Evolutionary conservation across 2,113 vertebrate genomes (phyloP).

Genomic region (Lagopus muta): DNA sequence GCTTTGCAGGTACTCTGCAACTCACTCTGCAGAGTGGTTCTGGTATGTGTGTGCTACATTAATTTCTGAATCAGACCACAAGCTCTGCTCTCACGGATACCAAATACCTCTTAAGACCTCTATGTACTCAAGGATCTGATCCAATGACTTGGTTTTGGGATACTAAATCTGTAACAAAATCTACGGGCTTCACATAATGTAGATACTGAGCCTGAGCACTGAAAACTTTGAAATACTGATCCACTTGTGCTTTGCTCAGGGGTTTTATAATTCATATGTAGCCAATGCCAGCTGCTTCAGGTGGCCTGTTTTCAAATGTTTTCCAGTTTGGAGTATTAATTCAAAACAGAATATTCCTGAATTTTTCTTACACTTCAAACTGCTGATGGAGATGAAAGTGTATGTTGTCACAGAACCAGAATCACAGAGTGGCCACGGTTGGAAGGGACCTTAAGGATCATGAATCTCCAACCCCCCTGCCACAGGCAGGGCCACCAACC

Average conservation of each 20-base stretch:
- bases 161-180: neutral
- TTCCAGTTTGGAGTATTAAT: neutral
- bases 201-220: neutral
- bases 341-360: neutral
- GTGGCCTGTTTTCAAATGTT: neutral
- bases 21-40: neutral
- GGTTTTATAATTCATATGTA: neutral
- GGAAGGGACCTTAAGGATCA: no score
- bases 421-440: no score
- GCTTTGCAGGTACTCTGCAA: neutral
- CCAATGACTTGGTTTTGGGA: accelerated
- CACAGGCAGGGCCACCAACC: no score
- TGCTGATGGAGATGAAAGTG: no score
- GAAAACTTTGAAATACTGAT: neutral
- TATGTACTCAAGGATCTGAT: neutral
- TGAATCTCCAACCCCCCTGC: no score
- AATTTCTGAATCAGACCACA: accelerated
- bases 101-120: neutral
- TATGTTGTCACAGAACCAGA: no score
- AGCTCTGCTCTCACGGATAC: neutral
- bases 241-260: neutral
- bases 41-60: neutral
- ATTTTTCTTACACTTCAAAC: neutral
- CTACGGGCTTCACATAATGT: neutral
- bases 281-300: neutral